phyloP scores from a whole-genome alignment of 2,888 invertebrate species.

The Hoplodrina ambigua region DNA sequence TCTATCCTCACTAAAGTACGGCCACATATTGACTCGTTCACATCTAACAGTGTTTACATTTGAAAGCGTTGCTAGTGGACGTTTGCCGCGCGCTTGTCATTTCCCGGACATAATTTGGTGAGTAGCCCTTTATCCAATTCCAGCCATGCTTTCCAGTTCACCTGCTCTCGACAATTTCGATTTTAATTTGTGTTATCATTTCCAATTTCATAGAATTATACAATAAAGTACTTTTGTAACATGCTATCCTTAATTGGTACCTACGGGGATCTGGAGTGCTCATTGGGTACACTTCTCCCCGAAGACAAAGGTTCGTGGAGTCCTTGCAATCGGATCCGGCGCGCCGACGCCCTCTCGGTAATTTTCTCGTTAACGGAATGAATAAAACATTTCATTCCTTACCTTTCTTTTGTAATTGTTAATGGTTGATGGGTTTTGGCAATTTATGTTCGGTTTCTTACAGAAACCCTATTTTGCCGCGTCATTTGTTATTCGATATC shows the following conservation, averaged over 20 bases:
- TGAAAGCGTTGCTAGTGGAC: constrained; percentile 33
- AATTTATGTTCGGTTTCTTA: constrained; percentile 85
- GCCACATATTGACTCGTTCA: constrained; percentile 37
- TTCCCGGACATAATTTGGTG: constrained; percentile 56
- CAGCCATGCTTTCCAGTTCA: constrained; percentile 19
- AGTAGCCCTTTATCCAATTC: constrained; percentile 28
- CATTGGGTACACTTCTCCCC: constrained; percentile 86
- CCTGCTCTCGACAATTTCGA: constrained; percentile 33
- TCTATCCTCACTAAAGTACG: not conserved
- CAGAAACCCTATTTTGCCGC: constrained; percentile 74
- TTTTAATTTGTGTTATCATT: constrained; percentile 47
- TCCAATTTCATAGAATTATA: constrained; percentile 64
- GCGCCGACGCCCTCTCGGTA: constrained; percentile 86
- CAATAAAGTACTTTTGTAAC: constrained; percentile 74
- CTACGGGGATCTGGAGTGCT: constrained; percentile 82
- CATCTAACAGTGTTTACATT: constrained; percentile 36
- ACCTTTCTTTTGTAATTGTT: constrained; percentile 90
- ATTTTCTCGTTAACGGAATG: constrained; percentile 90
- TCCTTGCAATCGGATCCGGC: constrained; percentile 88
- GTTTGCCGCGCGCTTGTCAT: constrained; percentile 35
- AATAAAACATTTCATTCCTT: constrained; percentile 90
- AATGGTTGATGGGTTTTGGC: constrained; percentile 89
- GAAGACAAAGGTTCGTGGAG: constrained; percentile 87
- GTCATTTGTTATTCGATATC: constrained; percentile 80
- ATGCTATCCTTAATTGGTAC: constrained; percentile 84